Evolutionary conservation across 37 sponge, comb jelly and placozoan species (phyloP).

Genomic region (Ephydatia muelleri): DNA sequence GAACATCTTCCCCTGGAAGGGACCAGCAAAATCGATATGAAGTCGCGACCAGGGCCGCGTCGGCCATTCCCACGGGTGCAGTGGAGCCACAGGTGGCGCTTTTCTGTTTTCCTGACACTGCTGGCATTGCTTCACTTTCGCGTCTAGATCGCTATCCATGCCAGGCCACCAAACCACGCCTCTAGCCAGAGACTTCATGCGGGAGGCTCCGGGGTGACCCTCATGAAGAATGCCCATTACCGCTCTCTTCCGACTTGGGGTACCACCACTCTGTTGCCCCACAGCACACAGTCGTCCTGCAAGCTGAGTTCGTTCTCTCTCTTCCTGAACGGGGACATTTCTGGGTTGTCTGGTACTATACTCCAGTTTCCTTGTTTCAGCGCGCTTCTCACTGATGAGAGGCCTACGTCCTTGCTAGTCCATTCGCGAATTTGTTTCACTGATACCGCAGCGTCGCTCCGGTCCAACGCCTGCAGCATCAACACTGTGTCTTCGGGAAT

Average conservation of each 20-base stretch:
- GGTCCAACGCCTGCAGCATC: slow-evolving; percentile 8
- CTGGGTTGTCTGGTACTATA: neutral
- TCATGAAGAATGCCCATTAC: neutral
- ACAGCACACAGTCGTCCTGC: neutral
- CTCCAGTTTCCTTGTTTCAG: neutral
- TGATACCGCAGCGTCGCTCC: neutral
- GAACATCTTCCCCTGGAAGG: slow-evolving; percentile 17
- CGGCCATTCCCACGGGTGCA: slow-evolving; percentile 30
- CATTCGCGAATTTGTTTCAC: slow-evolving; percentile 12
- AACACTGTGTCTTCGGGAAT: slow-evolving; percentile 9
- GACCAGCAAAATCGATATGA: slow-evolving; percentile 14
- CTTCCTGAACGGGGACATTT: neutral
- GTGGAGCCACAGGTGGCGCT: slow-evolving; percentile 3
- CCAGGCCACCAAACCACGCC: slow-evolving; percentile 34
- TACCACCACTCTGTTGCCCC: slow-evolving; percentile 7
- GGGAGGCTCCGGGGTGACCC: slow-evolving; percentile 7
- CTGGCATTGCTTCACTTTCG: neutral
- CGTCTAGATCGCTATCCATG: slow-evolving; percentile 7
- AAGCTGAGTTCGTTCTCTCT: neutral
- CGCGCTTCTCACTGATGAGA: neutral
- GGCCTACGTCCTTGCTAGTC: neutral
- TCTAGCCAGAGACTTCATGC: slow-evolving; percentile 17
- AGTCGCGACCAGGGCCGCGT: slow-evolving; percentile 5
- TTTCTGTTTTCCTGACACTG: neutral
- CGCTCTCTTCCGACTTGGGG: slow-evolving; percentile 5